Evolutionary conservation across 2,113 vertebrate species (phyloP).

Genomic region (Onychostoma macrolepis): DNA sequence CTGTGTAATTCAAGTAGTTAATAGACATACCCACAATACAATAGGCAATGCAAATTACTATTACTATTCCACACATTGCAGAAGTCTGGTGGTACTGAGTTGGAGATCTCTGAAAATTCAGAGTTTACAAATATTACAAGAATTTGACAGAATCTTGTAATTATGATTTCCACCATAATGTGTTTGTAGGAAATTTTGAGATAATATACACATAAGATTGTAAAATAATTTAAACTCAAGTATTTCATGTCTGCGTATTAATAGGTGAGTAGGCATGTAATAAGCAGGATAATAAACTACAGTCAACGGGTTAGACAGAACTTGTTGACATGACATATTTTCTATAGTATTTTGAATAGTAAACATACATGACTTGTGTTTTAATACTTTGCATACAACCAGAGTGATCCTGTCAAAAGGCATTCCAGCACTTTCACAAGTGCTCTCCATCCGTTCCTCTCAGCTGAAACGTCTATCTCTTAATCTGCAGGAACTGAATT

Average conservation of each 20-base stretch:
- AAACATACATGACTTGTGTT: neutral
- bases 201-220: neutral
- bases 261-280: neutral
- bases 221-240: neutral
- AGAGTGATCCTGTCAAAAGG: neutral
- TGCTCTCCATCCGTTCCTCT: neutral
- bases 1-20: too few relatives aligned
- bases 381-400: neutral
- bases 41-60: too few relatives aligned
- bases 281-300: too few relatives aligned
- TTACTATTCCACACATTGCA: too few relatives aligned
- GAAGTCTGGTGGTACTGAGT: too few relatives aligned
- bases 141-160: too few relatives aligned
- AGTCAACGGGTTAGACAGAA: neutral
- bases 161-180: too few relatives aligned
- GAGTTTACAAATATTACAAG: too few relatives aligned
- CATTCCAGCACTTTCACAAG: conserved; percentile 6
- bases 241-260: neutral
- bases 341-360: neutral
- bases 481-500: conserved; percentile 62
- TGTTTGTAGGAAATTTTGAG: neutral
- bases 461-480: conserved; percentile 40
- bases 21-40: too few relatives aligned
- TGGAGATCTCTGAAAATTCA: too few relatives aligned
- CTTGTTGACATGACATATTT: neutral